A percentile compares a stretch with the other conserved stretches of the same genome.
Conservation (phyloP, 1,140 invertebrate species). For the Charaxes varanes region DNA sequence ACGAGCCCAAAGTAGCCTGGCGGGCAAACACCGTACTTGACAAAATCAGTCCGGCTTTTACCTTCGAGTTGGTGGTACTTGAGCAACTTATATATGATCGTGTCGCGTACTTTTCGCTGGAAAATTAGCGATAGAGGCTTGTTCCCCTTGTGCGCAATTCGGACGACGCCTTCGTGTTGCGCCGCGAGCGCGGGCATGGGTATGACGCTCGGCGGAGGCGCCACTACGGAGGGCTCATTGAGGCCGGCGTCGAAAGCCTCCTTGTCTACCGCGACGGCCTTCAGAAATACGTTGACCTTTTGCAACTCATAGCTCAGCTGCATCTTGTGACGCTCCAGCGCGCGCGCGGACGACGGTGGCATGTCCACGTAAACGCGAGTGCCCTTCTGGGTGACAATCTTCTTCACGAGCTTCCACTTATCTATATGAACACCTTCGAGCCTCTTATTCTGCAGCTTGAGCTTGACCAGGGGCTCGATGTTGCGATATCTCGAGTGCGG, state of each 20-base stretch:
- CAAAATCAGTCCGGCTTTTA: constrained; percentile 40
- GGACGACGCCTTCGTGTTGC: constrained; percentile 30
- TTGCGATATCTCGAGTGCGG: constrained; percentile 49
- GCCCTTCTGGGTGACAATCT: constrained; percentile 45
- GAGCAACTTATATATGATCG: constrained; percentile 42
- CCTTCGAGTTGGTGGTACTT: constrained; percentile 41
- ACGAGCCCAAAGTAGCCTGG: constrained; percentile 46
- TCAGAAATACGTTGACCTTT: constrained; percentile 55
- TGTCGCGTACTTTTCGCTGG: constrained; percentile 49
- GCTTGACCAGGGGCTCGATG: constrained; percentile 45
- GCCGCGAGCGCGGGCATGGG: constrained; percentile 35
- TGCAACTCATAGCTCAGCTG: constrained; percentile 57
- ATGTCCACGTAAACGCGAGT: constrained; percentile 59
- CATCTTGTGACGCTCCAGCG: constrained; percentile 47
- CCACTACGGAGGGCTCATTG: constrained; percentile 27
- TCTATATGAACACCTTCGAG: constrained; percentile 42
- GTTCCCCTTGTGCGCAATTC: constrained; percentile 39
- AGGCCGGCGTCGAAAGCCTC: constrained; percentile 53
- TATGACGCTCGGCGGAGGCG: constrained; percentile 16
- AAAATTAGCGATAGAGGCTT: constrained; percentile 30
- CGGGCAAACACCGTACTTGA: constrained; percentile 44
- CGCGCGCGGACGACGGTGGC: constrained; percentile 46
- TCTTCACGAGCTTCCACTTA: constrained; percentile 63
- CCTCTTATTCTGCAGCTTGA: constrained; percentile 51
- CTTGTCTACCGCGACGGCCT: constrained; percentile 54